phyloP scores from a whole-genome alignment of 2,888 invertebrate genomes.

The Xanthorhoe spadicearia region DNA sequence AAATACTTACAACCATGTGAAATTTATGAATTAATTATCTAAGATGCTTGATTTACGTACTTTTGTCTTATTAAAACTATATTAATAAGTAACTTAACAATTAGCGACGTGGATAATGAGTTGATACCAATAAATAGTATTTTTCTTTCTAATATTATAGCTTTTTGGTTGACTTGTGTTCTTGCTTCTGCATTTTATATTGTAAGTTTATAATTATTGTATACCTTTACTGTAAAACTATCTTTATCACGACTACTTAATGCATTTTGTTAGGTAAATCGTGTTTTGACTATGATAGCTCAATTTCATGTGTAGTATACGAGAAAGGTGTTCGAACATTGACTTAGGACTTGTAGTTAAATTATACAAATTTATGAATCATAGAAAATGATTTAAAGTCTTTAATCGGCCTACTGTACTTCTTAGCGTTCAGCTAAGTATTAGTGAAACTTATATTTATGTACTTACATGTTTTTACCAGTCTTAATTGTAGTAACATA shows the following conservation, averaged over 20 bases:
- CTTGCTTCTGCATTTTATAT: constrained; percentile 67
- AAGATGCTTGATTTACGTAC: constrained; percentile 22
- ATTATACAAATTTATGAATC: not conserved
- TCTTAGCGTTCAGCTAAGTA: not conserved
- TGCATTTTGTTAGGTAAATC: constrained; percentile 64
- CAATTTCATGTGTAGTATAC: constrained; percentile 74
- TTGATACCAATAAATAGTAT: constrained; percentile 52
- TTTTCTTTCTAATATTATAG: constrained; percentile 56
- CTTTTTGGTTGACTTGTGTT: constrained; percentile 60
- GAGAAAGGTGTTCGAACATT: constrained; percentile 68
- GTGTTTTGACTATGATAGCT: constrained; percentile 72
- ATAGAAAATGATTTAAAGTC: not conserved
- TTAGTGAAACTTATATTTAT: not conserved
- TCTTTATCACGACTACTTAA: constrained; percentile 67
- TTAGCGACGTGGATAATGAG: constrained; percentile 69
- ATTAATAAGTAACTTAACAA: constrained; percentile 61
- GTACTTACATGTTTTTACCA: not conserved
- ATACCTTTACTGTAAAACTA: constrained; percentile 45
- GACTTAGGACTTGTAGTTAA: constrained; percentile 46
- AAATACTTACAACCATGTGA: constrained; percentile 7
- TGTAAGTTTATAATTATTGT: constrained; percentile 42
- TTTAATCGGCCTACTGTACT: not conserved
- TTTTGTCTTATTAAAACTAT: constrained; percentile 34
- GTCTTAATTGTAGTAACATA: not conserved
- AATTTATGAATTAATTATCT: constrained; percentile 14